Evolutionary conservation across 2,888 invertebrate species (phyloP).

Genomic region (Tetranychus truncatus): DNA sequence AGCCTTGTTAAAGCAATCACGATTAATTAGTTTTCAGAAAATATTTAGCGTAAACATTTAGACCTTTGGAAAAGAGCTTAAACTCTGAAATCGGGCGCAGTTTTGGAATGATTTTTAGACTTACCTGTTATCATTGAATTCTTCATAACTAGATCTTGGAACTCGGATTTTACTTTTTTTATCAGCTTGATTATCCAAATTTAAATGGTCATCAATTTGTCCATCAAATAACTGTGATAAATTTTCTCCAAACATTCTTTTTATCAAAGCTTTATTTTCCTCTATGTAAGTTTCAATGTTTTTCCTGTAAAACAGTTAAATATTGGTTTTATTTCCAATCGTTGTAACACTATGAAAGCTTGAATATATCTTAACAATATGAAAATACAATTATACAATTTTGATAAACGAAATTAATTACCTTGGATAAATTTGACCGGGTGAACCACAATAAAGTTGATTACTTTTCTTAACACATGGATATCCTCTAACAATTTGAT

Average conservation of each 20-base stretch:
- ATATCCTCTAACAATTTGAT: conserved; percentile 58
- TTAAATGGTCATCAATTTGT: conserved; percentile 38
- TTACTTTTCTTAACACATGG: conserved; percentile 75
- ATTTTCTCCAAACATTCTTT: conserved; percentile 82
- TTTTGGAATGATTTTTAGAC: background rate
- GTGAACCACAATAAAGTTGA: conserved; percentile 75
- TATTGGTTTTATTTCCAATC: background rate
- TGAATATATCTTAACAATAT: background rate
- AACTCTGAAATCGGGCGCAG: background rate
- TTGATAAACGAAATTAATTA: conserved; percentile 32
- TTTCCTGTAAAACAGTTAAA: conserved; percentile 45
- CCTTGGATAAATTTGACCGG: conserved; percentile 76
- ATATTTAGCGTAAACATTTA: too few relatives aligned
- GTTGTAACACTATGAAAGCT: too few relatives aligned
- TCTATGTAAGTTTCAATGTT: conserved; percentile 78
- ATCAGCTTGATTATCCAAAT: conserved; percentile 21
- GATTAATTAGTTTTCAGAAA: too few relatives aligned
- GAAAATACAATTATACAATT: background rate
- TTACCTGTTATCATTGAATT: background rate
- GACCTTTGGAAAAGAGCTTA: too few relatives aligned
- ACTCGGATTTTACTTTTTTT: background rate
- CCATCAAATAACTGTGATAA: conserved; percentile 39
- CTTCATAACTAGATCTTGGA: background rate
- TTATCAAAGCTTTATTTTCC: conserved; percentile 79
- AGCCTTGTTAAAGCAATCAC: too few relatives aligned